These are phyloP conservation scores for Oophaga pumilio DNA, from an alignment of 2,113 vertebrate species.

Conservation along the genomic window DNA sequence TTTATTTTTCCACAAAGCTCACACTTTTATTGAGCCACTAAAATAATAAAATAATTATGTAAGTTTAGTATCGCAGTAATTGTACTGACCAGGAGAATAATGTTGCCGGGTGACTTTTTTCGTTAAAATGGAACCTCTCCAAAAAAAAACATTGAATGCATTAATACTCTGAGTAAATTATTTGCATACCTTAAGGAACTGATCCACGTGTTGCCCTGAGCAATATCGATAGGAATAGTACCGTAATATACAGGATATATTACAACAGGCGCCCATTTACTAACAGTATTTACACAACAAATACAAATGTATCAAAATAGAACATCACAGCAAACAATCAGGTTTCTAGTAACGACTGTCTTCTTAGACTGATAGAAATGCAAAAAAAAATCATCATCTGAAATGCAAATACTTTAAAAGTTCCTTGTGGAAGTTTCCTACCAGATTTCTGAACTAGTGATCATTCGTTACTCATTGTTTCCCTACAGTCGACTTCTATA, in stretches of 20 bases:
- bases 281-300: background rate
- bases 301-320: background rate
- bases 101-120: too few relatives aligned
- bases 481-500: background rate
- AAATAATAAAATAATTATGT: too few relatives aligned
- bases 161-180: background rate
- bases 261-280: background rate
- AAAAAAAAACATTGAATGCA: background rate
- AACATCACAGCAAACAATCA: background rate
- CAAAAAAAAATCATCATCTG: background rate
- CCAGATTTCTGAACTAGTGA: background rate
- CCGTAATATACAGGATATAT: too few relatives aligned
- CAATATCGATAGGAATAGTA: background rate
- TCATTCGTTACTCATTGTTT: background rate
- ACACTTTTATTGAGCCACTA: too few relatives aligned
- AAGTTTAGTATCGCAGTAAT: too few relatives aligned
- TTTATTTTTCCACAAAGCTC: too few relatives aligned
- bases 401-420: background rate
- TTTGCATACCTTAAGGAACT: background rate
- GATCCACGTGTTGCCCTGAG: background rate
- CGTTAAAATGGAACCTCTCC: too few relatives aligned
- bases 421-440: background rate
- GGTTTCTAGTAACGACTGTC: too few relatives aligned
- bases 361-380: too few relatives aligned
- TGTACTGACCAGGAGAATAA: too few relatives aligned